Base-by-base conservation (phyloP, 2,888 invertebrate genomes). In the Endotricha flammealis region DNA sequence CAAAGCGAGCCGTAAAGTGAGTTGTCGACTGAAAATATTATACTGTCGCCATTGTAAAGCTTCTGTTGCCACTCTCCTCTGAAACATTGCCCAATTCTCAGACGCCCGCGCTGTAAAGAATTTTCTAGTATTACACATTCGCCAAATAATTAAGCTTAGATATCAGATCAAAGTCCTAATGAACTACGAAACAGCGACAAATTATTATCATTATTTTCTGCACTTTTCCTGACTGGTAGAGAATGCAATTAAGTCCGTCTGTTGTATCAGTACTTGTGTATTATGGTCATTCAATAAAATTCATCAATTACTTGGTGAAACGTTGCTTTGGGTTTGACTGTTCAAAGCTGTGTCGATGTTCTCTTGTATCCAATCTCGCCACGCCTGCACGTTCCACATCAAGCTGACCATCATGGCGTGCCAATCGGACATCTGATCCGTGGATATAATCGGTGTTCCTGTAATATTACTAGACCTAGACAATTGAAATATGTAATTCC, bases 1-100 rank as follows among this genome's bases (percentile, higher is more conserved):
- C 11, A 66, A 40, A 32, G 67, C 68, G 6, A 83, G 67, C 1
- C 76, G 66, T 27, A 64, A 36, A 0, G 72, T 70, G 3, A 82
- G 60, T 39, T 75, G 73, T 3, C 65, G 62, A 38, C 77, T 81
- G 42, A 83, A 85, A 25, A 57, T 59, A 32, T 77, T 75, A 45
- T 85, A 85, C 34, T 86, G 82, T 12, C 74, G 69, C 86, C 85
- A 85, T 42, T 85, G 82, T 6, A 79, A 40, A 1, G 73, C 70
- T 48, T 86, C 85, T 1, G 64, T 67, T 1, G 61, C 44, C 10
- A 76, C 53, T 50, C 67, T 69, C 34, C 67, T 67, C 39, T 70
- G 66, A 39, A 72, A 79, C 4, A 41, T 42, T 7, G 38, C 9
- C 86, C 82, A 86, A 3, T 53, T 56, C 22, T 66, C 64, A 11